Evolutionary conservation across 2,113 vertebrate species (phyloP), one percentile per base, ranked within the genome.

Genomic region (Passer domesticus): DNA sequence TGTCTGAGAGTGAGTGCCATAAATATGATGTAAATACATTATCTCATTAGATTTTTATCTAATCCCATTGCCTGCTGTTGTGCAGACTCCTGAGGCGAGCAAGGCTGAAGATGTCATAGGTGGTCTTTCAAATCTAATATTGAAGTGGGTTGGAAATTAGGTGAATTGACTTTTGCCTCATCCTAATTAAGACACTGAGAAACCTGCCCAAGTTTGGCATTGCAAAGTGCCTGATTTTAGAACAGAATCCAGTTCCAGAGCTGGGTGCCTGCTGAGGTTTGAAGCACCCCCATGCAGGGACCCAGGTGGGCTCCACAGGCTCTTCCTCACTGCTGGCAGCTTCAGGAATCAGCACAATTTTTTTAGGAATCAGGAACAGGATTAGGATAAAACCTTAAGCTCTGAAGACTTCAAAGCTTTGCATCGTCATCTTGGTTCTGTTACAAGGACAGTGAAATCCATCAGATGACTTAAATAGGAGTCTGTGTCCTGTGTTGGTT

Each of bases 11-110:
- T 4, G 62, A 87, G 81, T 55, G 93, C 78, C 90, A 88, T 94
- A 85, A 95, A 95, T 95, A 87, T 90, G n/a, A 39, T 74, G 79
- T 88, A 91, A 92, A 90, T 93, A 73, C 70, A 58, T 95, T 88
- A 89, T 95, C 92, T 97, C 94, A 67, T 95, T 83, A 90, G 91
- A 88, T 91, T 95, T 85, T 44, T 91, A 84, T 83, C 93, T 95
- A 60, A 91, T 90, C 84, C 84, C 2, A 0, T 55, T 88, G 75
- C 78, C 70, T 76, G 78, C 78, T 73, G 41, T 20, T 89, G 60
- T 76, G 62, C 89, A 95, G 90, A 5, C 41, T 90, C 52, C 64
- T 50, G 5, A 23, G 50, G 78, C 9, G 14, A 81, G 78, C 66
- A 14, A 43, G 67, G 44, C 89, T 87, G 87, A 62, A 74, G 79